Conservation (phyloP, 2,888 invertebrate species). For the Lapara coniferarum region DNA sequence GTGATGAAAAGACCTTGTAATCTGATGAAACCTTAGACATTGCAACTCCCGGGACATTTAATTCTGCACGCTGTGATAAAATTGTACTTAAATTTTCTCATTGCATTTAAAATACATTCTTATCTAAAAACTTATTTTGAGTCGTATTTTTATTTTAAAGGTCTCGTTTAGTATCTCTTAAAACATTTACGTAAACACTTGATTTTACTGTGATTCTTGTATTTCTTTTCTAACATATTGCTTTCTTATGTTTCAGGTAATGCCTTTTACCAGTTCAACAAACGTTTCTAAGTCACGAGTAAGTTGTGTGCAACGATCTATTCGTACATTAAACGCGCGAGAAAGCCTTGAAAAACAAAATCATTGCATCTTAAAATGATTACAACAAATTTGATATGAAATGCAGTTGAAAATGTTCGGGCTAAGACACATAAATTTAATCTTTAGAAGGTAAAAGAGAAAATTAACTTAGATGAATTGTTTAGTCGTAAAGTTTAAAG, state of each 20-base stretch:
- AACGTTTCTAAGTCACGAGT: constrained; percentile 10
- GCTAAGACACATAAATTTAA: not conserved
- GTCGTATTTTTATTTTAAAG: too few relatives aligned
- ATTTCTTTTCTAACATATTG: not conserved
- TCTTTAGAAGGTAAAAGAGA: not conserved
- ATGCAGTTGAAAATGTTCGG: not conserved
- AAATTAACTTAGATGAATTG: too few relatives aligned
- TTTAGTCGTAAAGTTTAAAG: too few relatives aligned
- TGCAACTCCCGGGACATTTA: too few relatives aligned
- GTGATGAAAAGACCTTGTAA: too few relatives aligned
- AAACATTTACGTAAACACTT: too few relatives aligned
- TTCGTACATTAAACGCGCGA: not conserved
- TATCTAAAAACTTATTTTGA: too few relatives aligned
- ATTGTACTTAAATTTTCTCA: too few relatives aligned
- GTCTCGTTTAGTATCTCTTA: too few relatives aligned
- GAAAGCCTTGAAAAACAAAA: not conserved
- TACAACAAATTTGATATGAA: not conserved
- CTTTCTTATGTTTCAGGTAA: constrained; percentile 17
- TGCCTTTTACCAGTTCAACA: not conserved
- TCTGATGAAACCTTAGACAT: too few relatives aligned
- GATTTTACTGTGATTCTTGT: not conserved
- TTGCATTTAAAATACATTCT: too few relatives aligned
- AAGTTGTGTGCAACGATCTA: constrained; percentile 1
- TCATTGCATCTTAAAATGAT: not conserved
- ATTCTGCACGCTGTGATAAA: too few relatives aligned